phyloP scores from a whole-genome alignment of 2,888 invertebrate genomes.

The Dynastes hyllus region DNA sequence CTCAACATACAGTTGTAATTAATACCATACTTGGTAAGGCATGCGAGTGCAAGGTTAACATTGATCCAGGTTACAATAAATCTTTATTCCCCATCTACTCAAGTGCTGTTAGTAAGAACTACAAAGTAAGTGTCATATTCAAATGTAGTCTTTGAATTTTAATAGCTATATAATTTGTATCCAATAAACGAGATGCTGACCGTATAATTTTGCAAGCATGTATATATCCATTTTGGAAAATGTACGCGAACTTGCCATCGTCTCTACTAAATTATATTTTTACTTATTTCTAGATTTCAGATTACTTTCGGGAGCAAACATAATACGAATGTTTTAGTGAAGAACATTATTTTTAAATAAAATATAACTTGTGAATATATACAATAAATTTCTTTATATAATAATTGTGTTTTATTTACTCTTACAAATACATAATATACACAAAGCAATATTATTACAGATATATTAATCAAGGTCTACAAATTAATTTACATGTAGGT shows the following conservation, averaged over 20 bases:
- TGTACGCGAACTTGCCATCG: slow-evolving; percentile 5
- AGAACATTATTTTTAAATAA: slow-evolving; percentile 37
- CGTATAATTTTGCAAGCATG: not conserved
- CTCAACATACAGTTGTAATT: not conserved
- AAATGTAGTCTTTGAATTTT: slow-evolving; percentile 22
- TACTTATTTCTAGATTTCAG: slow-evolving; percentile 20
- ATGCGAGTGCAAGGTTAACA: slow-evolving; percentile 9
- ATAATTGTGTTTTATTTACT: slow-evolving; percentile 21
- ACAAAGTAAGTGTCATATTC: slow-evolving; percentile 22
- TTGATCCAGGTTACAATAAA: not conserved
- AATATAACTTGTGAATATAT: slow-evolving; percentile 36
- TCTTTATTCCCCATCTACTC: no score
- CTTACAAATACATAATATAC: no score
- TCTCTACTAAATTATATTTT: slow-evolving; percentile 15
- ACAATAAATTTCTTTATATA: slow-evolving; percentile 34
- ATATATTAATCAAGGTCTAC: no score
- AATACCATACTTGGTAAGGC: no score
- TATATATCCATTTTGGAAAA: not conserved
- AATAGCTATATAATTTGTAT: slow-evolving; percentile 14
- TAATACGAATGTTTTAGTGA: slow-evolving; percentile 33
- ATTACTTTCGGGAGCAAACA: slow-evolving; percentile 41
- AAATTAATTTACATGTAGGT: no score
- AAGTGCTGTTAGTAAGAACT: slow-evolving; percentile 28
- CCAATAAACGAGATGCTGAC: slow-evolving; percentile 8
- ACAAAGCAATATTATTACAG: no score